A percentile compares a stretch with the other conserved stretches of the same genome.
phyloP scores from a whole-genome alignment of 1,140 invertebrate species.

The Papilio helenus region DNA sequence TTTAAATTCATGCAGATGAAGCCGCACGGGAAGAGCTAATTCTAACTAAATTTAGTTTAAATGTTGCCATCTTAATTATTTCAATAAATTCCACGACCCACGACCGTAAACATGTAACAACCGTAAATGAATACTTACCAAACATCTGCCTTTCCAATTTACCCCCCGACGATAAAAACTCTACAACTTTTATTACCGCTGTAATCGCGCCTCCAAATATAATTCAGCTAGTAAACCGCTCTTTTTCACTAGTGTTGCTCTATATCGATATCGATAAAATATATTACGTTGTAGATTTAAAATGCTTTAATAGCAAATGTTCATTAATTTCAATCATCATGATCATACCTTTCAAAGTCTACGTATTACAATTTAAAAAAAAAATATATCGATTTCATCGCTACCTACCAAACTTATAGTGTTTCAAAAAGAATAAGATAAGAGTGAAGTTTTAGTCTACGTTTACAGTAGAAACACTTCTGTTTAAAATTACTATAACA shows the following conservation, averaged over 20 bases:
- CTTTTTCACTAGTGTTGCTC: constrained; percentile 14
- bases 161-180: constrained; percentile 36
- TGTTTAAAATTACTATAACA: no score
- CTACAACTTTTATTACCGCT: constrained; percentile 35
- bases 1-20: no score
- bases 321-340: no score
- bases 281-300: background rate
- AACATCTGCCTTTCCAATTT: constrained; percentile 40
- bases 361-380: no score
- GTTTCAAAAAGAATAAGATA: background rate
- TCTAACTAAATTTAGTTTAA: background rate
- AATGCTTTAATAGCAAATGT: background rate
- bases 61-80: constrained; percentile 30
- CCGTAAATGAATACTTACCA: constrained; percentile 38
- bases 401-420: background rate
- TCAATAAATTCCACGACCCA: constrained; percentile 9
- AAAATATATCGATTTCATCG: no score
- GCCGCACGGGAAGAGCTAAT: no score
- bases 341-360: no score
- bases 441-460: no score
- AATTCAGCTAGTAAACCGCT: constrained; percentile 39
- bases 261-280: background rate
- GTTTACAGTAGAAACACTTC: no score
- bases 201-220: constrained; percentile 37
- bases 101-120: constrained; percentile 25